Evolutionary conservation across 1,140 invertebrate species (phyloP), one percentile per base, ranked within the genome.

Genomic region (Hycleus phaleratus): DNA sequence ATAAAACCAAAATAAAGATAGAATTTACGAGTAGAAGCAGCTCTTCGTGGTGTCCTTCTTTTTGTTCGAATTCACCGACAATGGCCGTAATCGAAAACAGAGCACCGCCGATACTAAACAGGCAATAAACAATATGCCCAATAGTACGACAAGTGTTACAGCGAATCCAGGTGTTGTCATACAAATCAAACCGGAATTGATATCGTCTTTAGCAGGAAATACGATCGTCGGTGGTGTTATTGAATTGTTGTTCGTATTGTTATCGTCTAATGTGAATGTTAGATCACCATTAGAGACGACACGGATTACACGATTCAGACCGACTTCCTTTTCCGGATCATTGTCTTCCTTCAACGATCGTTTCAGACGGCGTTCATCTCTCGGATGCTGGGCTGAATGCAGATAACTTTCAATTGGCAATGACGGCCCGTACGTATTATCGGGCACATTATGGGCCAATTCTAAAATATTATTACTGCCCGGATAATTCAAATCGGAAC

Each of bases 81-180:
- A 85, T 10, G 88, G 85, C 64, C 86, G 78, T 63, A 90, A 73
- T 60, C 86, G 82, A 38, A 92, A 77, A 69, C 90, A 94, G 3
- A 94, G 78, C 61, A 93, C 88, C 2, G 87, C 85, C 24, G 91
- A 93, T 40, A 93, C 78, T 8, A 91, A 76, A 68, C 89, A 93
- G 2, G 91, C 92, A 44, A 85, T 84, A 18, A 94, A 74, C 46
- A 95, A 75, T 44, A 93, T 86, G 45, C 82, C 84, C 26, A 94
- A 76, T 3, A 95, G 78, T 9, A 93, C 79, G 38, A 92, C 81
- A 6, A 95, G 77, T 6, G 90, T 90, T 4, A 90, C 85, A 38
- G 90, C 86, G 71, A 95, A 94, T 0, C 90, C 89, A 9, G 90
- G 87, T 2, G 90, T 92, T 1, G 91, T 94, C 89, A 95, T 93